Percentiles rank a stretch among this genome's conserved stretches.
Conservation (phyloP, 2,888 invertebrate species). For the Diplolepis rosae region DNA sequence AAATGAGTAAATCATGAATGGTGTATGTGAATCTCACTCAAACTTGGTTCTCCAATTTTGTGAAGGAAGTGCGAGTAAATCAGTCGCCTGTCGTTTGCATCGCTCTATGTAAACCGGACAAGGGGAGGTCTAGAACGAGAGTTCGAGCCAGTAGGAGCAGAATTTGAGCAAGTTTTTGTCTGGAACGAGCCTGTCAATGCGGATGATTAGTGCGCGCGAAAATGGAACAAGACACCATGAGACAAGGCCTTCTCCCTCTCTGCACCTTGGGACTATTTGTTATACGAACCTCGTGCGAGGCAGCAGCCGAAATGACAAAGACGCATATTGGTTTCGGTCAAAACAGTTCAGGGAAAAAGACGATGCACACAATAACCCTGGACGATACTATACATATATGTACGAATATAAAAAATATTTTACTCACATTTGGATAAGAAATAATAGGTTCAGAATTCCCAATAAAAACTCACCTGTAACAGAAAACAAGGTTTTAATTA, state of each 20-base stretch:
- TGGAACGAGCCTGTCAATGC: slow-evolving; percentile 63
- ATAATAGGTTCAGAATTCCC: not conserved
- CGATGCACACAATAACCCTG: too few species aligned
- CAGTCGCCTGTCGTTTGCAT: slow-evolving; percentile 69
- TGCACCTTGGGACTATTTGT: slow-evolving; percentile 55
- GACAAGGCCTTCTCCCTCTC: slow-evolving; percentile 51
- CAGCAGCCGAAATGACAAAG: slow-evolving; percentile 54
- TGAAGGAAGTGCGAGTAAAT: slow-evolving; percentile 63
- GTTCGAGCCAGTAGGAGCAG: slow-evolving; percentile 55
- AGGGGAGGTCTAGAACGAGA: slow-evolving; percentile 35
- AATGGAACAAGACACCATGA: slow-evolving; percentile 64
- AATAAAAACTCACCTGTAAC: slow-evolving; percentile 20
- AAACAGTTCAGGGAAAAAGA: too few species aligned
- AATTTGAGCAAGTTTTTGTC: slow-evolving; percentile 69
- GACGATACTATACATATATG: too few species aligned
- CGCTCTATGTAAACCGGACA: slow-evolving; percentile 51
- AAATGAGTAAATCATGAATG: too few species aligned
- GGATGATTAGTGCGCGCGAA: slow-evolving; percentile 68
- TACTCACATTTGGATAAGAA: not conserved
- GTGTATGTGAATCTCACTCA: too few species aligned
- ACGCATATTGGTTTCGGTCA: slow-evolving; percentile 24
- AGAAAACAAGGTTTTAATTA: not conserved
- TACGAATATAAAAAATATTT: not conserved
- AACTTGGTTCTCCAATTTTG: slow-evolving; percentile 38
- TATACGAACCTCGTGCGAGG: slow-evolving; percentile 57